These are phyloP conservation scores for Dynastes grantii DNA, from an alignment of 2,888 invertebrate species.

Conservation along the genomic window DNA sequence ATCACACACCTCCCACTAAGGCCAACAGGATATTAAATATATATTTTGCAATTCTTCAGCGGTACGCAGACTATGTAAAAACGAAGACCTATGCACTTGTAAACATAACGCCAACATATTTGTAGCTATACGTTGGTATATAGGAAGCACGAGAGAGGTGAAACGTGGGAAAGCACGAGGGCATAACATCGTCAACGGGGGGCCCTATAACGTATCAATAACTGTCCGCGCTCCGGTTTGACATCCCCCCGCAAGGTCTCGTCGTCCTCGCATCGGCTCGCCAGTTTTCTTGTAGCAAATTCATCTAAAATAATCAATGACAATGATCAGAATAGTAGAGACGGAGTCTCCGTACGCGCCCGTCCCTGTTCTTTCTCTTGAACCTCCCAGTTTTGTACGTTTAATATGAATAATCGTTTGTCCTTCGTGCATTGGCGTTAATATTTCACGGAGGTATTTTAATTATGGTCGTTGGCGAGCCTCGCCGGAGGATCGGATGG, in stretches of 20 bases:
- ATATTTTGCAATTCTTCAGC: too few relatives aligned
- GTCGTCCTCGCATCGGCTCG: neutral
- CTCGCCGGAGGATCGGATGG: neutral
- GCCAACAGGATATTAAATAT: too few relatives aligned
- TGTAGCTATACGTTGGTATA: neutral
- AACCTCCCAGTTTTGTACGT: slow-evolving; percentile 11
- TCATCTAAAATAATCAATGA: slow-evolving; percentile 47
- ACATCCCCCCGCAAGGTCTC: slow-evolving; percentile 49
- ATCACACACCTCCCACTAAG: too few relatives aligned
- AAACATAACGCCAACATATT: neutral
- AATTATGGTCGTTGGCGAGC: slow-evolving; percentile 32
- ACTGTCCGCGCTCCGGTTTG: slow-evolving; percentile 58
- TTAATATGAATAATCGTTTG: slow-evolving; percentile 42
- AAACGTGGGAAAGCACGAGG: slow-evolving; percentile 62
- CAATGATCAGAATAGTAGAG: slow-evolving; percentile 25
- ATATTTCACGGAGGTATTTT: slow-evolving; percentile 44
- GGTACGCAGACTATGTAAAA: too few relatives aligned
- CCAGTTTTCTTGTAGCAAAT: slow-evolving; percentile 43
- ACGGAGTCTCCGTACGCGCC: neutral
- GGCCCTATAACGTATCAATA: slow-evolving; percentile 63
- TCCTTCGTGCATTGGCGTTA: slow-evolving; percentile 39
- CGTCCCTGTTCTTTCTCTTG: neutral
- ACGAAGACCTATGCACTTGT: too few relatives aligned
- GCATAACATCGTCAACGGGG: slow-evolving; percentile 59
- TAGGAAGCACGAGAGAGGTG: slow-evolving; percentile 47